These are phyloP conservation scores for Bombus vancouverensis DNA, from an alignment of 1,140 invertebrate genomes.

Conservation along the genomic window DNA sequence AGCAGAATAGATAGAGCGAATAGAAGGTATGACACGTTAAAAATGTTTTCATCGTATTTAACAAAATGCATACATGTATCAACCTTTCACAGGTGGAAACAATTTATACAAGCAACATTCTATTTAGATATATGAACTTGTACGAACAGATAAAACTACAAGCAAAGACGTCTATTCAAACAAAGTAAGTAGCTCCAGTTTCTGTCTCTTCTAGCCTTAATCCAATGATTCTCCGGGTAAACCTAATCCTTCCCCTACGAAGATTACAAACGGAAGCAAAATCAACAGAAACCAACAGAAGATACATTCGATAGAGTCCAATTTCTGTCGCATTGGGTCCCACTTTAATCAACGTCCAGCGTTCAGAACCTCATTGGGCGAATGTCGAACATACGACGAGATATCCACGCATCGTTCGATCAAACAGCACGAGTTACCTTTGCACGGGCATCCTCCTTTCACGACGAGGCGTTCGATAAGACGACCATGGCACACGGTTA, in stretches of 20 bases:
- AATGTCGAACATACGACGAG: no score
- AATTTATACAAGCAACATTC: no score
- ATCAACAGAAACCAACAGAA: neutral
- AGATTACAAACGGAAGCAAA: neutral
- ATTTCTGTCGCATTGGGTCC: neutral
- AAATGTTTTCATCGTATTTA: no score
- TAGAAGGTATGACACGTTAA: no score
- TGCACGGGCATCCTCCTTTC: neutral
- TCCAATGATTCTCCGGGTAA: neutral
- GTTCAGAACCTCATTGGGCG: neutral
- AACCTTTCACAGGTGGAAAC: no score
- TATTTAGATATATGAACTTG: no score
- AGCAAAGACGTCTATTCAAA: no score
- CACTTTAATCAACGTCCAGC: neutral
- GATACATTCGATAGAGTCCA: neutral
- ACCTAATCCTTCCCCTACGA: neutral
- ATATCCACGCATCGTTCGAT: conserved; percentile 5
- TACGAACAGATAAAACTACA: no score
- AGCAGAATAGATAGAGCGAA: neutral
- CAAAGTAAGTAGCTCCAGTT: neutral
- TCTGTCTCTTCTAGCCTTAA: no score
- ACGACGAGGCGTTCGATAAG: neutral
- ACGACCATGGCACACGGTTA: conserved; percentile 8
- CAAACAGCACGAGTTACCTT: neutral
- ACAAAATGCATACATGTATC: no score